phyloP scores from a whole-genome alignment of 2,888 invertebrate species.

The Dioctria linearis region DNA sequence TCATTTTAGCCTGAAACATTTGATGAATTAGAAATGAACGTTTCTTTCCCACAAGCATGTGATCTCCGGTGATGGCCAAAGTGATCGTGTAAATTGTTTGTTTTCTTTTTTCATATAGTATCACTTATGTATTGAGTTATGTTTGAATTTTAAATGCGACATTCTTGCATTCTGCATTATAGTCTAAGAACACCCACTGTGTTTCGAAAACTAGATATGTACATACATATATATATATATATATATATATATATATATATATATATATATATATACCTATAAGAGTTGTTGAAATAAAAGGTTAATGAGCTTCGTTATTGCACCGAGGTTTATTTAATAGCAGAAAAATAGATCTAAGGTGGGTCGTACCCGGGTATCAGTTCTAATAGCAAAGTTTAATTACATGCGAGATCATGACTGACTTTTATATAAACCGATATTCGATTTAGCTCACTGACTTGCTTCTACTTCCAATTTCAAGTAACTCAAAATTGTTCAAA shows the following conservation, averaged over 20 bases:
- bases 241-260: too few relatives aligned
- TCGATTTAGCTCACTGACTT: neutral
- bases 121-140: neutral
- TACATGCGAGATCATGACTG: slow-evolving; percentile 42
- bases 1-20: neutral
- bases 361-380: neutral
- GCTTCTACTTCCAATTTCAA: neutral
- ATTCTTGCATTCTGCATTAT: neutral
- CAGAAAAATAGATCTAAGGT: slow-evolving; percentile 16
- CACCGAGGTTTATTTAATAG: neutral
- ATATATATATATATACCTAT: too few relatives aligned
- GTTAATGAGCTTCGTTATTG: slow-evolving; percentile 37
- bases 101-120: neutral
- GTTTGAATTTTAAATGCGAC: too few relatives aligned
- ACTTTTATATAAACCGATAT: neutral
- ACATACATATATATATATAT: too few relatives aligned
- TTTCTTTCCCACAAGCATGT: slow-evolving; percentile 19
- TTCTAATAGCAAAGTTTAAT: slow-evolving; percentile 26
- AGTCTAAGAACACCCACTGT: too few relatives aligned
- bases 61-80: neutral
- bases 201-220: too few relatives aligned
- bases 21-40: neutral
- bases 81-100: too few relatives aligned
- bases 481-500: slow-evolving; percentile 18
- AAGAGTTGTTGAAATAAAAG: slow-evolving; percentile 14